A percentile compares a stretch with the other conserved stretches of the same genome.
Conservation (phyloP, 2,113 vertebrate genomes). For the Catharus fuscescens region DNA sequence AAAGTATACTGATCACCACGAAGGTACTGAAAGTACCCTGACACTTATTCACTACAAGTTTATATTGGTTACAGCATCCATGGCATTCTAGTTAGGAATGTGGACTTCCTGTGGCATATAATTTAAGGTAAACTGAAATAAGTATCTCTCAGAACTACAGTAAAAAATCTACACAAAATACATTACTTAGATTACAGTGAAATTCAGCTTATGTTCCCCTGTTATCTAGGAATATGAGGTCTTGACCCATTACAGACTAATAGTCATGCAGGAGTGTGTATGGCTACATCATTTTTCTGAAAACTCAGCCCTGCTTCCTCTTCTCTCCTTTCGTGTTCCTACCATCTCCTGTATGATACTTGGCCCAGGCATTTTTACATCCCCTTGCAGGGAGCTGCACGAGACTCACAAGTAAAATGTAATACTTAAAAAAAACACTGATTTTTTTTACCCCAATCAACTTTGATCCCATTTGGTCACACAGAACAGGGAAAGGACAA, state of each 20-base stretch:
- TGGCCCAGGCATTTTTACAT: neutral
- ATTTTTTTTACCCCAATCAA: neutral
- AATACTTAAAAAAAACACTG: neutral
- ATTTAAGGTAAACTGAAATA: neutral
- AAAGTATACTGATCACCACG: neutral
- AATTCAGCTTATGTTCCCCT: neutral
- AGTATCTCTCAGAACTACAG: neutral
- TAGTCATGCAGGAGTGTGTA: neutral
- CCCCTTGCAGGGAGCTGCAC: neutral
- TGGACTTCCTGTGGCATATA: neutral
- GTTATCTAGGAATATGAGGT: neutral
- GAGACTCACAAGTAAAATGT: neutral
- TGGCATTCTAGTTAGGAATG: neutral
- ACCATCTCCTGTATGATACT: neutral
- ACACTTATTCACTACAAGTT: neutral
- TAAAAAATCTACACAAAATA: neutral
- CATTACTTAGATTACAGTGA: neutral
- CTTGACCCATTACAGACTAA: neutral
- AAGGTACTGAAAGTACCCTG: neutral
- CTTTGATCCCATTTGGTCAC: neutral
- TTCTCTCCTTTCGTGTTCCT: neutral
- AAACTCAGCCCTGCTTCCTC: neutral
- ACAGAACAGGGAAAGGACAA: neutral
- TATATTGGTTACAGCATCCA: neutral
- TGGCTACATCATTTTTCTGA: neutral